Evolutionary conservation across 2,888 invertebrate genomes (phyloP).

Genomic region (Pandemis heparana): DNA sequence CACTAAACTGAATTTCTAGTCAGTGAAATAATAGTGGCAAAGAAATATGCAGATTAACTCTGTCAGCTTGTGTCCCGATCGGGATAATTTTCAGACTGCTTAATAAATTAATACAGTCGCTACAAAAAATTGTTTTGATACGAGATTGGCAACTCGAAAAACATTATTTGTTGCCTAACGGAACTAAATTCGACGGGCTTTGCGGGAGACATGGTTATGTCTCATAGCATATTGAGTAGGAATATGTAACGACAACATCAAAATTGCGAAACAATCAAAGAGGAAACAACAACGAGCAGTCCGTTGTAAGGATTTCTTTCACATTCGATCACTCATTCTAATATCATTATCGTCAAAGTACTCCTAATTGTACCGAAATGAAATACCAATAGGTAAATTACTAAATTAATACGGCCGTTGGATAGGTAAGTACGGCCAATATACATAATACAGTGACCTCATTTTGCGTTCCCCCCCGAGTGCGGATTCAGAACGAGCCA

Average conservation of each 20-base stretch:
- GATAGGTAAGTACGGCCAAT: slow-evolving; percentile 43
- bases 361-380: slow-evolving; percentile 17
- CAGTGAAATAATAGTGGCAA: neutral
- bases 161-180: neutral
- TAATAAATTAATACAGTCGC: neutral
- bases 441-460: slow-evolving; percentile 65
- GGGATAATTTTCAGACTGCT: neutral
- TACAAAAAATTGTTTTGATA: no score
- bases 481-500: slow-evolving; percentile 71
- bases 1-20: neutral
- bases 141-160: no score
- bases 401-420: slow-evolving; percentile 37
- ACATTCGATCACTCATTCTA: no score
- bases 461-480: slow-evolving; percentile 71
- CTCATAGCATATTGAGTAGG: neutral
- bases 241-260: neutral
- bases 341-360: neutral
- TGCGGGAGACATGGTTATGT: neutral
- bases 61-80: neutral
- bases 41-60: neutral
- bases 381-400: slow-evolving; percentile 22
- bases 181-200: slow-evolving; percentile 8
- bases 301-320: neutral
- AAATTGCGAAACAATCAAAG: no score
- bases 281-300: no score